Evolutionary conservation across 2,888 invertebrate genomes (phyloP).

Genomic region (Phengaris alcon): DNA sequence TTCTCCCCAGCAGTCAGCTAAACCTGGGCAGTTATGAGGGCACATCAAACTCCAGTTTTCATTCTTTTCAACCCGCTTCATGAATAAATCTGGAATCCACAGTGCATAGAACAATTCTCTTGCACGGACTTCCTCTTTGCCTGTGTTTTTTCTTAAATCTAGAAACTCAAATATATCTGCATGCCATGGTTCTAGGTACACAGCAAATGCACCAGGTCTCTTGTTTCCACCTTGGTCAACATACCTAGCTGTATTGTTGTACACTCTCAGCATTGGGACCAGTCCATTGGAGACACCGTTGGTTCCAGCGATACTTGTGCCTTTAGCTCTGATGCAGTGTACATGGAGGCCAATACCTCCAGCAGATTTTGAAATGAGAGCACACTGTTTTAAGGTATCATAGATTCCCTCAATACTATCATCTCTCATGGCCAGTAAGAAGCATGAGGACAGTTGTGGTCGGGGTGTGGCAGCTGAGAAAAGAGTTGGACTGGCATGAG

Average conservation of each 20-base stretch:
- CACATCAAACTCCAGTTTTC: constrained; percentile 97
- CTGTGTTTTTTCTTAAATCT: constrained; percentile 95
- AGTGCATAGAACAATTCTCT: constrained; percentile 97
- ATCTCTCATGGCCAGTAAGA: constrained; percentile 94
- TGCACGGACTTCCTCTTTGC: constrained; percentile 96
- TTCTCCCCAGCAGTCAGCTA: constrained; percentile 96
- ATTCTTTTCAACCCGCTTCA: constrained; percentile 93
- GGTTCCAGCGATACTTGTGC: constrained; percentile 95
- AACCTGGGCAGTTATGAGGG: constrained; percentile 93
- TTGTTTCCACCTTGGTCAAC: constrained; percentile 99
- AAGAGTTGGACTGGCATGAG: constrained; percentile 98
- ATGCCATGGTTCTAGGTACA: constrained; percentile 99
- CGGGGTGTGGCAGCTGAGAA: constrained; percentile 95
- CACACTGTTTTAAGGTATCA: constrained; percentile 94
- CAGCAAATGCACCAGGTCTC: constrained; percentile 97
- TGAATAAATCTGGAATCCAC: constrained; percentile 99
- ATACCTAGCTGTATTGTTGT: constrained; percentile 96
- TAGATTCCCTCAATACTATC: constrained; percentile 98
- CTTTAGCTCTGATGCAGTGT: constrained; percentile 95
- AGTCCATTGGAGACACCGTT: constrained; percentile 97
- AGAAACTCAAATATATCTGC: constrained; percentile 97
- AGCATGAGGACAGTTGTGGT: constrained; percentile 97
- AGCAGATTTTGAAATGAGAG: constrained; percentile 96
- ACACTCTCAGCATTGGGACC: constrained; percentile 96
- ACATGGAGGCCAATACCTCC: constrained; percentile 98